Percentiles rank a stretch among this genome's conserved stretches.
Conservation (phyloP, 1,140 invertebrate species). For the Vanessa tameamea region DNA sequence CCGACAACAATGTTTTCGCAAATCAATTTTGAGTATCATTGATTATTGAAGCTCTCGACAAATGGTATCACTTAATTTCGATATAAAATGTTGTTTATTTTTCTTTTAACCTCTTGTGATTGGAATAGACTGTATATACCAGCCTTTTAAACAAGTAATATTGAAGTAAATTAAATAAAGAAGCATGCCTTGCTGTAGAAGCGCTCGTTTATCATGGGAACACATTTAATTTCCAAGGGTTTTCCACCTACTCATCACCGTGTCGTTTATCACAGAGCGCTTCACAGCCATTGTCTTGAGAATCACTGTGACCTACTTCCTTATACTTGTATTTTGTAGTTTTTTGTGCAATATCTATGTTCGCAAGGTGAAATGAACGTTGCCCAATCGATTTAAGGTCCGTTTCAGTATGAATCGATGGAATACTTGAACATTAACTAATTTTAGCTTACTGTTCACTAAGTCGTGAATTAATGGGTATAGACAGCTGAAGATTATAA, state of each 20-base stretch:
- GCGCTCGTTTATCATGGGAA: conserved; percentile 41
- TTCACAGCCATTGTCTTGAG: conserved; percentile 50
- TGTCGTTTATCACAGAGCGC: conserved; percentile 50
- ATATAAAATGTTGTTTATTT: too few relatives aligned
- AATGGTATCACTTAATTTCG: too few relatives aligned
- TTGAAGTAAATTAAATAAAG: conserved; percentile 29
- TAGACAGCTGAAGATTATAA: too few relatives aligned
- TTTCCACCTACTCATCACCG: conserved; percentile 48
- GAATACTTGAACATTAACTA: too few relatives aligned
- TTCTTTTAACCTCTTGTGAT: too few relatives aligned
- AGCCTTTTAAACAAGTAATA: conserved; percentile 10
- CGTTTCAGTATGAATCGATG: background rate
- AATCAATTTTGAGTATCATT: too few relatives aligned
- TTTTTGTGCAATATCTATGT: conserved; percentile 14
- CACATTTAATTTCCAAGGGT: conserved; percentile 46
- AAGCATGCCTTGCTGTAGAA: conserved; percentile 13
- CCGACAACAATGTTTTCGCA: too few relatives aligned
- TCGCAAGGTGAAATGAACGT: background rate
- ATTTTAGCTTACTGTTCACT: too few relatives aligned
- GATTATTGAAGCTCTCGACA: too few relatives aligned
- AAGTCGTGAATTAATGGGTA: too few relatives aligned
- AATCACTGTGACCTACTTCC: conserved; percentile 51
- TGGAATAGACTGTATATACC: background rate
- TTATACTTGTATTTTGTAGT: conserved; percentile 28
- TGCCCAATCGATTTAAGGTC: background rate